Conservation (phyloP, 2,888 invertebrate species). For the Cremastinae sp. region DNA sequence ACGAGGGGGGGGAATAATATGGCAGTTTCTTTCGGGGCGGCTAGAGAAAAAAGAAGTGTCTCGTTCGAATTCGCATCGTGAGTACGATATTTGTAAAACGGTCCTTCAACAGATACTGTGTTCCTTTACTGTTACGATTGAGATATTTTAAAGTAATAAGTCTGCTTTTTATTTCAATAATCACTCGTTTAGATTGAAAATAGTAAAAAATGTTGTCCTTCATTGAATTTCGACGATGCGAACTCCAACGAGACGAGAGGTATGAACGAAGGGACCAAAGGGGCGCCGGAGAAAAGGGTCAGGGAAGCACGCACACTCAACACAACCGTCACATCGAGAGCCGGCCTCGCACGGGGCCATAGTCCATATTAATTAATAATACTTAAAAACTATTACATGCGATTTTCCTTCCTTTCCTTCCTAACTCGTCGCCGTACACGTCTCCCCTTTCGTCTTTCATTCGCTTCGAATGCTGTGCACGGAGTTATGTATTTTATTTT, state of each 20-base stretch:
- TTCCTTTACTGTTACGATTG: no score
- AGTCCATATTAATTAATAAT: slow-evolving; percentile 76
- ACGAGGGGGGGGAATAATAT: slow-evolving; percentile 66
- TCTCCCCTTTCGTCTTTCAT: slow-evolving; percentile 20
- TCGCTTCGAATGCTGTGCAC: slow-evolving; percentile 40
- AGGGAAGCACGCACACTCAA: slow-evolving; percentile 79
- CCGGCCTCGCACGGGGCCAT: slow-evolving; percentile 76
- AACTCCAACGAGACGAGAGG: slow-evolving; percentile 54
- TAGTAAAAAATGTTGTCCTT: slow-evolving; percentile 14
- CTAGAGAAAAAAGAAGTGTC: not conserved
- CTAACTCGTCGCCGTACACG: slow-evolving; percentile 37
- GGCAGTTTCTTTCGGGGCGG: slow-evolving; percentile 56
- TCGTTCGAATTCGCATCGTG: no score
- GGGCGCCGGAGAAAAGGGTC: slow-evolving; percentile 31
- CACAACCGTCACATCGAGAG: slow-evolving; percentile 80
- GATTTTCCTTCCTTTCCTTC: slow-evolving; percentile 67
- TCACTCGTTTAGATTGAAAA: no score
- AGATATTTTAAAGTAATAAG: not conserved
- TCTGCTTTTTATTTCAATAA: not conserved
- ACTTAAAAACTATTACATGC: slow-evolving; percentile 78
- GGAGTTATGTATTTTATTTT: slow-evolving; percentile 36
- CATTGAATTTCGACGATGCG: slow-evolving; percentile 16
- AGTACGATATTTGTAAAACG: no score
- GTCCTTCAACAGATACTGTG: no score
- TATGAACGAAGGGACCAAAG: not conserved